Evolutionary conservation across 1,140 invertebrate species (phyloP).

Genomic region (Drosophila watanabei): DNA sequence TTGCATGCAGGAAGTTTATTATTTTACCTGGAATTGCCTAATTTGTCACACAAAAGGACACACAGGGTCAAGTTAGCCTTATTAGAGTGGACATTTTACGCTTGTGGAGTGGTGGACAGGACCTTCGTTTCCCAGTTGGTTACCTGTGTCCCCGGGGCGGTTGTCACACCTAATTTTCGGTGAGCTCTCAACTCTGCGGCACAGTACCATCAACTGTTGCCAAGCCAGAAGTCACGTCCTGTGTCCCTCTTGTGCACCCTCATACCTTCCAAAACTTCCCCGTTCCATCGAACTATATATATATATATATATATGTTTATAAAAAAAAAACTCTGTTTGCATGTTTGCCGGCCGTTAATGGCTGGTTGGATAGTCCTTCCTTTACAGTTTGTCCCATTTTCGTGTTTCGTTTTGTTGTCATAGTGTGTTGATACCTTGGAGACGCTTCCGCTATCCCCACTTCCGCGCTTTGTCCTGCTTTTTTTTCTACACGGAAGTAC

Average conservation of each 20-base stretch:
- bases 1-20: conserved; percentile 1
- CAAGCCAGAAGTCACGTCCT: conserved; percentile 31
- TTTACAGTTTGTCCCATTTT: conserved; percentile 46
- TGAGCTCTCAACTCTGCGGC: neutral
- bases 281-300: conserved; percentile 40
- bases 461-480: conserved; percentile 2
- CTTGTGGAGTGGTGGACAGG: neutral
- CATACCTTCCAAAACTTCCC: neutral
- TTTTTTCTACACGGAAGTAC: conserved; percentile 7
- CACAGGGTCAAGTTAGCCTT: conserved; percentile 12
- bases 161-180: conserved; percentile 41
- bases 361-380: conserved; percentile 27
- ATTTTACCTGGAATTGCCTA: conserved; percentile 15
- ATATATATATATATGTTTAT: too few species aligned
- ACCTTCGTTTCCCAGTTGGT: conserved; percentile 8
- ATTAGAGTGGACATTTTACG: conserved; percentile 15
- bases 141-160: neutral
- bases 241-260: neutral
- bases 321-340: conserved; percentile 29
- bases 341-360: conserved; percentile 52
- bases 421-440: conserved; percentile 59
- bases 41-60: conserved; percentile 22
- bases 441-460: conserved; percentile 29
- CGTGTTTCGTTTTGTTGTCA: conserved; percentile 32
- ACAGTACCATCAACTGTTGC: conserved; percentile 49